Base-by-base conservation (phyloP, 2,113 vertebrate genomes). In the Nematolebias whitei region DNA sequence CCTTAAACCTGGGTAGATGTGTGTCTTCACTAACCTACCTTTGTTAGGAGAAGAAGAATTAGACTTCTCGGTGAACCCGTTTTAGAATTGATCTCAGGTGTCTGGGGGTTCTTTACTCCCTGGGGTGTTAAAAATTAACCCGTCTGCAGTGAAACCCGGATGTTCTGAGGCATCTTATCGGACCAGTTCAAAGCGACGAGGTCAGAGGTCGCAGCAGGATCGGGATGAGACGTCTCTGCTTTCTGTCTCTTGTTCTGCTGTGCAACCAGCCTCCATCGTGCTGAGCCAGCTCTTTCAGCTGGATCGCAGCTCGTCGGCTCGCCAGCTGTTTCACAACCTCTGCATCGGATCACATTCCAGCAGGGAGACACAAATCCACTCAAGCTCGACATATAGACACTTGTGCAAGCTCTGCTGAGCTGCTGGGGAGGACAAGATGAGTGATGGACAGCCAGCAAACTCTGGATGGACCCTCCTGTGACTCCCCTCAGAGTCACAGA, bases 271-370 rank as follows among this genome's bases (percentile, higher is more conserved):
- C 8, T 69, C 12, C 55, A 10, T 70, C 6, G 8, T 0, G 63
- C 77, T 74, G 77, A 84, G 62, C 12, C 74, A 77, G 70, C 70
- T 47, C 8, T 58, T 53, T 57, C 26, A 50, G 51, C 18, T 45
- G 20, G 22, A 62, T 56, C 12, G 43, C 16, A 58, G 63, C 55
- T 29, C 55, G 32, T 39, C 52, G n/a, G 4, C 64, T 24, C 12
- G 32, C 76, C 81, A 77, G 66, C 39, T 24, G 58, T 85, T 85
- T 79, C 78, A 44, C 75, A 85, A 81, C 61, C 20, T 0, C 68
- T 40, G 48, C 9, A 60, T 20, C n/a, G 16, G 43, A 18, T 68
- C 35, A 7, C 57, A 50, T 74, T 82, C 71, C 56, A 61, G 63
- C 72, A 71, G 58, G 59, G 20, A 69, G 73, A 66, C n/a, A 23